phyloP scores from a whole-genome alignment of 1,140 invertebrate genomes.

The Popillia japonica region DNA sequence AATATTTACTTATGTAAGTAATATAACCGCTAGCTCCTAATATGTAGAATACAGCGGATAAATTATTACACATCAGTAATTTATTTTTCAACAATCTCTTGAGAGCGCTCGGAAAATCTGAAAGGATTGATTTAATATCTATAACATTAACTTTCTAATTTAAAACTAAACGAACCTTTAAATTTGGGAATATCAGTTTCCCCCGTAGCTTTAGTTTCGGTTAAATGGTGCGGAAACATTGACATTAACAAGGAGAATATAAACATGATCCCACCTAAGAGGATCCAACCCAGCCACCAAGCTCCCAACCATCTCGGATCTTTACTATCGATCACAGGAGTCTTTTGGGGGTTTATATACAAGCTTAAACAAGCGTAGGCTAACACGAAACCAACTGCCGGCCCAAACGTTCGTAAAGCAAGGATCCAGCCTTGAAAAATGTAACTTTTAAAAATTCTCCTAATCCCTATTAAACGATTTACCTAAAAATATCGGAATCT shows the following conservation, averaged over 20 bases:
- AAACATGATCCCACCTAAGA: constrained; percentile 69
- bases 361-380: constrained; percentile 74
- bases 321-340: constrained; percentile 71
- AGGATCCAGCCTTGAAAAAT: constrained; percentile 10
- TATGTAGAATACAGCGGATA: constrained; percentile 11
- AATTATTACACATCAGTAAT: constrained; percentile 21
- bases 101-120: constrained; percentile 1
- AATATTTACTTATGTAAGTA: constrained; percentile 28
- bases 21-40: constrained; percentile 18
- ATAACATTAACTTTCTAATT: too few relatives aligned
- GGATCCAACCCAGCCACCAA: constrained; percentile 83
- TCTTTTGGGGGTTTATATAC: constrained; percentile 74
- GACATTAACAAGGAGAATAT: constrained; percentile 69
- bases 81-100: constrained; percentile 68
- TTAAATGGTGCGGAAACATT: constrained; percentile 72
- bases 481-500: constrained; percentile 72
- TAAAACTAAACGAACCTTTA: constrained; percentile 55
- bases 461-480: too few relatives aligned
- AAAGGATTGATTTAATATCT: background rate
- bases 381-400: constrained; percentile 74
- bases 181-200: constrained; percentile 57
- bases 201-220: constrained; percentile 65
- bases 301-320: constrained; percentile 81
- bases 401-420: constrained; percentile 67
- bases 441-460: background rate